Evolutionary conservation across 2,113 vertebrate genomes (phyloP).

Genomic region (Oncorhynchus masou): DNA sequence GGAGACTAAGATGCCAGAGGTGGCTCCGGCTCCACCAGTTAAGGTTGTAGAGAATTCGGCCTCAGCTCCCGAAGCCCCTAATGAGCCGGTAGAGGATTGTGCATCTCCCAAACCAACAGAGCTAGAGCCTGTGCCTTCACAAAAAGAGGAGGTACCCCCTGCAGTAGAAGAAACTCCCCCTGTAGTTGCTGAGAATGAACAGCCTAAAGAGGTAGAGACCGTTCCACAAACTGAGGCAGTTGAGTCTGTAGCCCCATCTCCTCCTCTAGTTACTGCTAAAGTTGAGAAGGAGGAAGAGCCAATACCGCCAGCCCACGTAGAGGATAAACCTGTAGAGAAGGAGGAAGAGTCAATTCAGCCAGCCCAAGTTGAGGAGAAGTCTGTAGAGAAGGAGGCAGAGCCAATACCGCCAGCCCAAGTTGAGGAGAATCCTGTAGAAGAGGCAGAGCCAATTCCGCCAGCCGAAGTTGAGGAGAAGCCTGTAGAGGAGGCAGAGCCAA

Average conservation of each 20-base stretch:
- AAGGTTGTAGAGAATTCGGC: conserved; percentile 8
- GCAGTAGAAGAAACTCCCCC: conserved; percentile 3
- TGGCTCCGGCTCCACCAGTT: neutral
- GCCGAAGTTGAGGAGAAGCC: neutral
- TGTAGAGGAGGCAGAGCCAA: neutral
- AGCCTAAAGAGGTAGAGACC: neutral
- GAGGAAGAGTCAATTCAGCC: neutral
- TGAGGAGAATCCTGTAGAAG: neutral
- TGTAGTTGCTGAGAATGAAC: conserved; percentile 11
- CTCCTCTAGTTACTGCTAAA: conserved; percentile 3
- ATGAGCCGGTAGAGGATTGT: conserved; percentile 1
- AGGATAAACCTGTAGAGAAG: conserved; percentile 20
- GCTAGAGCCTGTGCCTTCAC: neutral
- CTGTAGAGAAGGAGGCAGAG: conserved; percentile 2
- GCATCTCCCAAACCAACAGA: conserved; percentile 3
- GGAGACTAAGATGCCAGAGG: conserved; percentile 8
- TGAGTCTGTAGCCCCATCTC: neutral
- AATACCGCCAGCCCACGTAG: neutral
- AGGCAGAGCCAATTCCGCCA: neutral
- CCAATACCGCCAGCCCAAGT: neutral
- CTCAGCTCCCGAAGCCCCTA: neutral
- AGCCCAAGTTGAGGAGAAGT: neutral
- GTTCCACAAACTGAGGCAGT: neutral
- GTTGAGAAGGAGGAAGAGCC: conserved; percentile 4
- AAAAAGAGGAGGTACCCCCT: neutral